A percentile compares a stretch with the other conserved stretches of the same genome.
Evolutionary conservation across 2,113 vertebrate genomes (phyloP).

Genomic region (Rhabdornis inornatus): DNA sequence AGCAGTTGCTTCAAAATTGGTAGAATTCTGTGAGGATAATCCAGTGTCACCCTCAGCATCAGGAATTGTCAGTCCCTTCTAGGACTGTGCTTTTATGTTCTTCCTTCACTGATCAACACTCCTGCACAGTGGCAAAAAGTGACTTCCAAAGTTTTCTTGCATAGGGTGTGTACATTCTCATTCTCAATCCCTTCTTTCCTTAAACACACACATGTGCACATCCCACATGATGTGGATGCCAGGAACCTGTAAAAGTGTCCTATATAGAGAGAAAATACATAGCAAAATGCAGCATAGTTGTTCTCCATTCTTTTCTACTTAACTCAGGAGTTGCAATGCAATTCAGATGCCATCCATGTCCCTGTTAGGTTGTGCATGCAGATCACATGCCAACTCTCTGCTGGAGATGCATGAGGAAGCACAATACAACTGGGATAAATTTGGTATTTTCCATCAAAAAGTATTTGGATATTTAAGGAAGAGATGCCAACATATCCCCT

Average conservation of each 20-base stretch:
- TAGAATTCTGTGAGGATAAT: not conserved
- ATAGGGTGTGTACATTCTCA: not conserved
- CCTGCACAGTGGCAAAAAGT: not conserved
- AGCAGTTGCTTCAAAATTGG: not conserved
- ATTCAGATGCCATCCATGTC: not conserved
- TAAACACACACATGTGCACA: not conserved
- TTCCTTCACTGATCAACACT: not conserved
- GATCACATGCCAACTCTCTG: not conserved
- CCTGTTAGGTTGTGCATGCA: rapidly evolving
- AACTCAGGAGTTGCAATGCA: not conserved
- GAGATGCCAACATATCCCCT: not conserved
- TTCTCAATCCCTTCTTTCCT: not conserved
- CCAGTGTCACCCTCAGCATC: not conserved
- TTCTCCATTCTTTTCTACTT: not conserved
- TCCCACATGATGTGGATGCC: not conserved
- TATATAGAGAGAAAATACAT: not conserved
- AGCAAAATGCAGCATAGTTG: not conserved
- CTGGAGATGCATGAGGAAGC: not conserved
- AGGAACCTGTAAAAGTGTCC: not conserved
- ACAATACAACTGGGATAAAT: not conserved
- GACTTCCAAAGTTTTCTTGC: not conserved
- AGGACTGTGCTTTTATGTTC: not conserved
- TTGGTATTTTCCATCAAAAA: not conserved
- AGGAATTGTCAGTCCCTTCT: not conserved
- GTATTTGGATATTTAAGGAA: not conserved